Evolutionary conservation across 1,140 invertebrate species (phyloP).

Genomic region (Cydia strobilella): DNA sequence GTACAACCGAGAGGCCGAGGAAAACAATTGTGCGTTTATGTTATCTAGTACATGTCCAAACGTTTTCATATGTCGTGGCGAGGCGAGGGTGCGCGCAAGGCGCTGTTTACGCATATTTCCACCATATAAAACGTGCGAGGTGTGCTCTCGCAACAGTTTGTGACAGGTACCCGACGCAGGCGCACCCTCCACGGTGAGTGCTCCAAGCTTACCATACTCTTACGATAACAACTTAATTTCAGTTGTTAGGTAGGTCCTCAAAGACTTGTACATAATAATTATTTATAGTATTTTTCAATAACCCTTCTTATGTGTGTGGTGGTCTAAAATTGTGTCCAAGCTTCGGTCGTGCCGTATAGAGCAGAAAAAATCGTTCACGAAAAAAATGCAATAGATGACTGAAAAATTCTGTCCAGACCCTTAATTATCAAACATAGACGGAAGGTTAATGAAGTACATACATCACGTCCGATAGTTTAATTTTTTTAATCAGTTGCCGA

Average conservation of each 20-base stretch:
- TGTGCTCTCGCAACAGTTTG: constrained; percentile 67
- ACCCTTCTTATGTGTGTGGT: too few species aligned
- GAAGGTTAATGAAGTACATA: too few species aligned
- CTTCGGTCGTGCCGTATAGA: too few species aligned
- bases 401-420: too few species aligned
- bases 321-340: too few species aligned
- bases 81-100: constrained; percentile 46
- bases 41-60: neutral
- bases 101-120: constrained; percentile 46
- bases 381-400: too few species aligned
- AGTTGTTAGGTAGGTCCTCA: neutral
- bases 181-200: constrained; percentile 58
- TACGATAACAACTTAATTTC: neutral
- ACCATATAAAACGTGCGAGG: constrained; percentile 64
- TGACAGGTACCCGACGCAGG: constrained; percentile 56
- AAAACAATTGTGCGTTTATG: neutral
- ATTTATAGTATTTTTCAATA: too few species aligned
- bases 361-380: too few species aligned
- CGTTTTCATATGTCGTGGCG: constrained; percentile 19
- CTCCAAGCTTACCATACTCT: constrained; percentile 6
- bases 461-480: too few species aligned
- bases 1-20: neutral
- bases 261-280: too few species aligned
- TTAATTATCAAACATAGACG: too few species aligned
- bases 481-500: too few species aligned